These are phyloP conservation scores for Deilephila elpenor DNA, from an alignment of 2,888 invertebrate genomes.

Conservation along the genomic window DNA sequence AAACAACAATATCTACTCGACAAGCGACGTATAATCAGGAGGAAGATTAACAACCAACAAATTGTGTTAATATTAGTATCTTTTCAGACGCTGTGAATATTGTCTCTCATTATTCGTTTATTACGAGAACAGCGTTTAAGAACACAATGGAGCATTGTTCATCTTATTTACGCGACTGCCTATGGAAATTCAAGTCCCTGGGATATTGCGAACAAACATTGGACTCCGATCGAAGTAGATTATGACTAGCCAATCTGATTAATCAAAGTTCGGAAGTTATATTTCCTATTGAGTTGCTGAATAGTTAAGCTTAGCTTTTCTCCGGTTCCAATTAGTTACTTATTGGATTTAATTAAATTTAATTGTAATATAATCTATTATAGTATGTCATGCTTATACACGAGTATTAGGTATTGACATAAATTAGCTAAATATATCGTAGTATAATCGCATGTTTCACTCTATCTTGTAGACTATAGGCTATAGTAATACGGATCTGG, in stretches of 20 bases:
- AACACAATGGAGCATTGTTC: constrained; percentile 19
- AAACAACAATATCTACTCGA: background rate
- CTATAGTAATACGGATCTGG: no score
- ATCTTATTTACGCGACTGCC: background rate
- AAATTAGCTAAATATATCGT: no score
- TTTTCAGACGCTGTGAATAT: constrained; percentile 13
- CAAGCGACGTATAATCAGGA: background rate
- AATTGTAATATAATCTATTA: no score
- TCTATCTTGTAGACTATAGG: no score
- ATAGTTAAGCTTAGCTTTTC: background rate
- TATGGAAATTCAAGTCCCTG: constrained; percentile 12
- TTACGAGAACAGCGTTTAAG: constrained; percentile 3
- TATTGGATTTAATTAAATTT: background rate
- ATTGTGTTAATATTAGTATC: constrained; percentile 10
- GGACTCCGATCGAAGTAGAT: constrained; percentile 3
- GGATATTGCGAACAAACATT: background rate
- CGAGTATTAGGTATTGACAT: no score
- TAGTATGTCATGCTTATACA: no score
- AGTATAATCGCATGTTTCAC: no score
- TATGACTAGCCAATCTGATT: constrained; percentile 8
- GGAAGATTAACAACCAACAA: constrained; percentile 8
- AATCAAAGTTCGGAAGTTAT: constrained; percentile 14
- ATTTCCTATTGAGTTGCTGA: constrained; percentile 8
- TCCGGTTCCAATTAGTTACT: background rate
- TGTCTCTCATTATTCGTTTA: background rate